Percentiles rank a stretch among this genome's conserved stretches.
Evolutionary conservation across 2,113 vertebrate genomes (phyloP).

Genomic region (Pseudorectes ferrugineus): DNA sequence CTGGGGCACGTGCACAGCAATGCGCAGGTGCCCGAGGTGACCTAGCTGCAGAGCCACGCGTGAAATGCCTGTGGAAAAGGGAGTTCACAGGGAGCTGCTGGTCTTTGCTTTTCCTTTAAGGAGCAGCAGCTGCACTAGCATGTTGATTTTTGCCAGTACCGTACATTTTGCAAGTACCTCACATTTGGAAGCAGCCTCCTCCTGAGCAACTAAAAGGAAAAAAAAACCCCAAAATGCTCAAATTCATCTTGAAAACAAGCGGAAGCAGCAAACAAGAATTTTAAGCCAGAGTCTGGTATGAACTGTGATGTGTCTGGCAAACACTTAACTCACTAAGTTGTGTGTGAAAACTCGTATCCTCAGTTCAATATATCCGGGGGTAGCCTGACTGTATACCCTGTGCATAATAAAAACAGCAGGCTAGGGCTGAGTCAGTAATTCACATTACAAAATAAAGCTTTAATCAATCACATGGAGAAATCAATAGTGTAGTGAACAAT

Average conservation of each 20-base stretch:
- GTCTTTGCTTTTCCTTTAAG: background rate
- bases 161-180: background rate
- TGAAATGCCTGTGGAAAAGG: background rate
- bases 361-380: background rate
- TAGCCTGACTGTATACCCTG: background rate
- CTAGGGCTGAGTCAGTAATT: background rate
- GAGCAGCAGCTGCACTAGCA: background rate
- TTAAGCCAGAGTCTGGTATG: background rate
- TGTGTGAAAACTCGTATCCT: background rate
- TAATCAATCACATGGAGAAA: conserved; percentile 28
- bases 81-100: background rate
- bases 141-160: background rate
- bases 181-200: background rate
- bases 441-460: background rate
- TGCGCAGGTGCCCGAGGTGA: accelerated
- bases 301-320: background rate
- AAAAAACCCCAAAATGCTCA: background rate
- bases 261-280: background rate
- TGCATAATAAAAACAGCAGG: background rate
- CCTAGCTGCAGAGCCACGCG: background rate
- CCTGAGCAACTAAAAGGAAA: background rate
- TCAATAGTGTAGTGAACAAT: background rate
- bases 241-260: background rate
- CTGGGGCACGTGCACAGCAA: background rate
- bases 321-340: background rate